These are phyloP conservation scores for Sakesphorus luctuosus DNA, from an alignment of 2,113 vertebrate genomes.

Conservation along the genomic window DNA sequence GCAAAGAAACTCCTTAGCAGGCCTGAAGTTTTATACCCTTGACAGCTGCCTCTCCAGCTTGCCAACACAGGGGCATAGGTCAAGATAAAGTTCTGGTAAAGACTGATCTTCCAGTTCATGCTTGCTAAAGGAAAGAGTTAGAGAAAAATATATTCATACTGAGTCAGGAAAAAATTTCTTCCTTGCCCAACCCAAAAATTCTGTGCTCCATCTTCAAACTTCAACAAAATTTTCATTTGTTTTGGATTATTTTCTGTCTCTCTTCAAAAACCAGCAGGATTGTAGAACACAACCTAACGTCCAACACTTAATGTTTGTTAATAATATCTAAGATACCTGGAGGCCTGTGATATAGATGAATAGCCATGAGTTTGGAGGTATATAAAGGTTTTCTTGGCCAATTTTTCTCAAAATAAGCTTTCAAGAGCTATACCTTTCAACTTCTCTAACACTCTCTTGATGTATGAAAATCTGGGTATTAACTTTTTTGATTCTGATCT, in stretches of 20 bases:
- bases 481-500: neutral
- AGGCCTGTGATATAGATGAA: neutral
- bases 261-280: neutral
- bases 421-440: neutral
- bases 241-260: neutral
- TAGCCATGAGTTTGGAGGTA: neutral
- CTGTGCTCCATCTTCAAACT: neutral
- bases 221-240: neutral
- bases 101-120: neutral
- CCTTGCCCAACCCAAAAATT: neutral
- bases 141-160: neutral
- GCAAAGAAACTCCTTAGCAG: neutral
- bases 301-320: neutral
- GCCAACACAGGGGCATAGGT: accelerated
- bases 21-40: neutral
- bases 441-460: neutral
- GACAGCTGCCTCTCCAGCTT: neutral
- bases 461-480: neutral
- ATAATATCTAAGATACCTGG: neutral
- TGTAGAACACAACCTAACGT: neutral
- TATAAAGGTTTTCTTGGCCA: neutral
- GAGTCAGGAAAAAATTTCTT: neutral
- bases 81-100: neutral
- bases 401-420: neutral
- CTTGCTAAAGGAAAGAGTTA: neutral